These are phyloP conservation scores for Ennomos erosarius DNA, from an alignment of 2,888 invertebrate species.

Conservation along the genomic window DNA sequence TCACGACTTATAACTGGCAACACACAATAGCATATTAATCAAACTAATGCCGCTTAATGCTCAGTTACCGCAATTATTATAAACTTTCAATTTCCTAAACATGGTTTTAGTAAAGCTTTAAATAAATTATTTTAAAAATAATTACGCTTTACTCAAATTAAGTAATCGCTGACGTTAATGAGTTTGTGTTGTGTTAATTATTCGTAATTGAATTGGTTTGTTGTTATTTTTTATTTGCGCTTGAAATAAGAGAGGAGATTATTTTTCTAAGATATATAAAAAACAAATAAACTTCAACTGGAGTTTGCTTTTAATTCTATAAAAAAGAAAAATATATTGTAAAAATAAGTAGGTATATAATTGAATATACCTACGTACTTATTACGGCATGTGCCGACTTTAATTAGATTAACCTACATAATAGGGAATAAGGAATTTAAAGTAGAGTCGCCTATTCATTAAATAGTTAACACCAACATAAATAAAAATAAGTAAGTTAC, in stretches of 20 bases:
- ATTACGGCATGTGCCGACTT: too few species aligned
- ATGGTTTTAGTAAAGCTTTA: conserved; percentile 30
- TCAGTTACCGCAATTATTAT: conserved; percentile 34
- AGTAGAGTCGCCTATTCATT: too few species aligned
- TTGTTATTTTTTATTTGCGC: not conserved
- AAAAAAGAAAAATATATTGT: too few species aligned
- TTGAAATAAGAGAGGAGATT: not conserved
- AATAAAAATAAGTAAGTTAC: too few species aligned
- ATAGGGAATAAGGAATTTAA: too few species aligned
- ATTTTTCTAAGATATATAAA: too few species aligned
- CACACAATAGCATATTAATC: conserved; percentile 37
- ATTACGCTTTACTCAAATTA: conserved; percentile 21
- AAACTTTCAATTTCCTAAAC: conserved; percentile 45
- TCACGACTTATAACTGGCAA: conserved; percentile 6
- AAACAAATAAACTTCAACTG: too few species aligned
- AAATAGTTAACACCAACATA: too few species aligned
- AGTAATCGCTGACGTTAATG: conserved; percentile 6
- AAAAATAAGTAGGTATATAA: too few species aligned
- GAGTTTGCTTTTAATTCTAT: too few species aligned
- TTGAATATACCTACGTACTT: too few species aligned
- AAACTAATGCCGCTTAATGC: conserved; percentile 28
- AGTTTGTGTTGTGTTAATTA: conserved; percentile 1
- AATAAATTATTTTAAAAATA: conserved; percentile 4
- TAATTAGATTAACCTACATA: too few species aligned
- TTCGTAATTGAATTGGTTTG: conserved; percentile 6